phyloP scores from a whole-genome alignment of 2,113 vertebrate species.

The Tamias sibiricus region DNA sequence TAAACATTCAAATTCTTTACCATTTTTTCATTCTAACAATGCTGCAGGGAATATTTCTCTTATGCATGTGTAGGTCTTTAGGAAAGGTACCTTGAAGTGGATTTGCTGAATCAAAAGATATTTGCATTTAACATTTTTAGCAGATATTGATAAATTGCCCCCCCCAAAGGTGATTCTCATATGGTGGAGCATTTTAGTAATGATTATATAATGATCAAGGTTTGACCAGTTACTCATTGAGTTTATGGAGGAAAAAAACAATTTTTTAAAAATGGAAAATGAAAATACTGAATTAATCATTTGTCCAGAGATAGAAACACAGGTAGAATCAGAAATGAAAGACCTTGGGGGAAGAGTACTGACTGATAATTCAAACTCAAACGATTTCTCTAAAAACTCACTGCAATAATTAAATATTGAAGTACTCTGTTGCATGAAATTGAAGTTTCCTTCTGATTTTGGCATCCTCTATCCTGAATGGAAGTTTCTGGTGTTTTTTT shows the following conservation, averaged over 20 bases:
- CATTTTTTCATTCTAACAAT: neutral
- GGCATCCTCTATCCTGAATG: neutral
- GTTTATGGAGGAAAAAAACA: neutral
- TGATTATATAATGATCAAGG: neutral
- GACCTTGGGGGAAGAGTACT: neutral
- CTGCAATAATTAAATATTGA: neutral
- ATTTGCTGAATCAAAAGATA: neutral
- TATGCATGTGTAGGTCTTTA: neutral
- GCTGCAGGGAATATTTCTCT: neutral
- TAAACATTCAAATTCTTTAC: neutral
- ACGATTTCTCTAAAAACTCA: constrained; percentile 13
- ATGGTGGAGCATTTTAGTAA: neutral
- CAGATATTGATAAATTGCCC: neutral
- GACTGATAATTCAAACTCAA: neutral
- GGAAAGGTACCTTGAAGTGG: neutral
- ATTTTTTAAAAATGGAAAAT: constrained; percentile 1
- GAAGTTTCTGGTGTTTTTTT: neutral
- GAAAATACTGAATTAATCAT: constrained; percentile 34
- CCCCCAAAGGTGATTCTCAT: neutral
- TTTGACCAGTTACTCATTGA: neutral
- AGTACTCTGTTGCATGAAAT: neutral
- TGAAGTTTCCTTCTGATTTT: neutral
- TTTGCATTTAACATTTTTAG: neutral
- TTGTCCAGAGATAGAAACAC: constrained; percentile 13
- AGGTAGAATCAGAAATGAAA: neutral